Evolutionary conservation across 2,113 vertebrate genomes (phyloP).

Genomic region (Sakesphorus luctuosus): DNA sequence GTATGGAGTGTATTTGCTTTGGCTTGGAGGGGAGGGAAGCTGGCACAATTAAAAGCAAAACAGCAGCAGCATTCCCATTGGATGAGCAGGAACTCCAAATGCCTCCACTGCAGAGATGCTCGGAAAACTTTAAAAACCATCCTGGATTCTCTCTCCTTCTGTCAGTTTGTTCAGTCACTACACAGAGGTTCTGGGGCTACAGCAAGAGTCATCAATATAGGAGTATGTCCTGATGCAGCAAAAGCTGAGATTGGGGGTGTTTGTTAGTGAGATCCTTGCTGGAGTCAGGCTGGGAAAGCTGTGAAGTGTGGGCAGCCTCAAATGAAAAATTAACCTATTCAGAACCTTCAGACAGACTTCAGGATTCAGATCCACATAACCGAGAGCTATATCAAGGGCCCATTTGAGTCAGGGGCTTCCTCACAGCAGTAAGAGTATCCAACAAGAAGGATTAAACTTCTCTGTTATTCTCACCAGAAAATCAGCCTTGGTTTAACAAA

Average conservation of each 20-base stretch:
- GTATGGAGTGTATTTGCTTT: neutral
- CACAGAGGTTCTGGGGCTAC: neutral
- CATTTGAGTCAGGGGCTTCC: neutral
- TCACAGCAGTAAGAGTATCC: neutral
- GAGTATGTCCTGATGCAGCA: neutral
- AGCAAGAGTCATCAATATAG: neutral
- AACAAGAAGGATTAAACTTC: neutral
- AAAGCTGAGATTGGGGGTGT: neutral
- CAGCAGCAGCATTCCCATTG: neutral
- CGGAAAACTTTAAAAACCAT: neutral
- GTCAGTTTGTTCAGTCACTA: neutral
- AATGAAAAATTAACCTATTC: neutral
- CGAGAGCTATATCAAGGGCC: neutral
- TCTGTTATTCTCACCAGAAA: neutral
- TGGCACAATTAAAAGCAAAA: neutral
- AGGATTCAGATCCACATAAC: neutral
- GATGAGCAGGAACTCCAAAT: neutral
- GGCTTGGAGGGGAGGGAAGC: neutral
- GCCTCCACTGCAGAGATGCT: neutral
- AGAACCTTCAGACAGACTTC: neutral
- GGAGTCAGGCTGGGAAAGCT: neutral
- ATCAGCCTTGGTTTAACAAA: conserved; percentile 9
- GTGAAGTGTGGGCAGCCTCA: neutral
- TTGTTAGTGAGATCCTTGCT: neutral
- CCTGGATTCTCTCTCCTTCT: neutral